A percentile compares a stretch with the other conserved stretches of the same genome.
Conservation (phyloP, 2,888 invertebrate species). For the Drosophila aldrichi region DNA sequence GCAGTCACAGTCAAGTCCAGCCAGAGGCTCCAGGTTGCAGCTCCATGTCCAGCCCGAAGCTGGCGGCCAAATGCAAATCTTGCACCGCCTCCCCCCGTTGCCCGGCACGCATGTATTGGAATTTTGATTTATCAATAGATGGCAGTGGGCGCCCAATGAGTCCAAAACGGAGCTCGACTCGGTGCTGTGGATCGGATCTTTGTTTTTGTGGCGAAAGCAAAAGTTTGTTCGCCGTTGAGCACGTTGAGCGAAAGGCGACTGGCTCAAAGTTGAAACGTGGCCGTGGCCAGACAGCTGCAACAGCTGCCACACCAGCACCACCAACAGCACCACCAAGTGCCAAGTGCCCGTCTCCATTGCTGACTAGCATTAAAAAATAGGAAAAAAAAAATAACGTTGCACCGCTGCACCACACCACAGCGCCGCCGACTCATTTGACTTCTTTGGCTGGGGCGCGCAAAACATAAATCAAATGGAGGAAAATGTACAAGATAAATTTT, state of each 20-base stretch:
- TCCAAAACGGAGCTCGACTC: conserved; percentile 31
- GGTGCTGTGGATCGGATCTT: conserved; percentile 11
- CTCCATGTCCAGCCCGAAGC: conserved; percentile 39
- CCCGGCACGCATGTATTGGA: conserved; percentile 69
- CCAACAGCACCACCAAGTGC: conserved; percentile 5
- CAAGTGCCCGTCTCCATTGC: conserved; percentile 30
- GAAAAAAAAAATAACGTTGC: conserved; percentile 8
- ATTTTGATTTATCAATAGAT: conserved; percentile 79
- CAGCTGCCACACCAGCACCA: conserved; percentile 12
- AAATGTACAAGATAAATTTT: conserved; percentile 84
- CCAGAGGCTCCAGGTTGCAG: conserved; percentile 10
- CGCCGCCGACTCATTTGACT: conserved; percentile 52
- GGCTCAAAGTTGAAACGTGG: conserved; percentile 58
- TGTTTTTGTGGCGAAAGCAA: conserved; percentile 69
- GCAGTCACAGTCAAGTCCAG: conserved; percentile 51
- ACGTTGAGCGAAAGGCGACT: conserved; percentile 65
- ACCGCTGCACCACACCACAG: not conserved
- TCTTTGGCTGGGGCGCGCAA: conserved; percentile 48
- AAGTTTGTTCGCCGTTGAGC: conserved; percentile 46
- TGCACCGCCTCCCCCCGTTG: conserved; percentile 19
- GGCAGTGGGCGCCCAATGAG: conserved; percentile 59
- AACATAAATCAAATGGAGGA: conserved; percentile 81
- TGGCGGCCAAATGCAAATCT: conserved; percentile 78
- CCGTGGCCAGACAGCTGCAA: conserved; percentile 60
- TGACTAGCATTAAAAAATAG: conserved; percentile 24